Base-by-base conservation (phyloP, 2,888 invertebrate genomes). In the Smittia sp. region DNA sequence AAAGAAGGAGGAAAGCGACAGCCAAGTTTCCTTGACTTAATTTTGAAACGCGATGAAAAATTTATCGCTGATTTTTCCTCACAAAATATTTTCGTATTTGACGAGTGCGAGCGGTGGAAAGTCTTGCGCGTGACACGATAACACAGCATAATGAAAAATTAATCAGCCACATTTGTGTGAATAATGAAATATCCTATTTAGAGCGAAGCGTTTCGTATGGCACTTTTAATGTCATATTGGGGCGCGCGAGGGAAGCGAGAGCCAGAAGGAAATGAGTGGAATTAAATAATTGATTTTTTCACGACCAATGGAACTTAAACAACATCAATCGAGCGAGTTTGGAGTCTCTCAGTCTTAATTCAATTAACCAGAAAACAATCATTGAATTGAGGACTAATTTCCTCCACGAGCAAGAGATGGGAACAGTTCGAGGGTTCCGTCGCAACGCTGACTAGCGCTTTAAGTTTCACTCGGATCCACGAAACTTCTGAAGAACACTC, bases 241-340 rank as follows among this genome's bases (percentile, higher is more conserved):
- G 24, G 67, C 39, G 67, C 39, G 7, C 24, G n/a, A 41, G 20
- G 27, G 39, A 6, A 32, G 66, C 32, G 18, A 1, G 41, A 58
- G 18, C 18, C 22, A 22, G 32, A 32, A 69, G 52, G 41, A 54
- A 69, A 69, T 69, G 25, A 52, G 25, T 18, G 54, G 24, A 69
- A 69, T 69, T 69, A 69, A 69, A 69, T 69, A 69, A 69, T 69
- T 69, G 69, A 69, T 69, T 69, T 54, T 68, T 68, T 67, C 52
- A 69, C 24, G 69, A 69, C 15, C 27, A 67, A 67, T 67, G 41
- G 24, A 67, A 67, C 58, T 18, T n/a, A 18, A 58, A 58, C 15
- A n/a, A 46, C 46, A 46, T 46, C 46, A 46, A 46, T 46, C 18
- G 58, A 58, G 18, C 58, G 58, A 46, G 18, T 46, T 22, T 18